Evolutionary conservation across 2,888 invertebrate genomes (phyloP), one percentile per base, ranked within the genome.

Genomic region (Dynastes maya): DNA sequence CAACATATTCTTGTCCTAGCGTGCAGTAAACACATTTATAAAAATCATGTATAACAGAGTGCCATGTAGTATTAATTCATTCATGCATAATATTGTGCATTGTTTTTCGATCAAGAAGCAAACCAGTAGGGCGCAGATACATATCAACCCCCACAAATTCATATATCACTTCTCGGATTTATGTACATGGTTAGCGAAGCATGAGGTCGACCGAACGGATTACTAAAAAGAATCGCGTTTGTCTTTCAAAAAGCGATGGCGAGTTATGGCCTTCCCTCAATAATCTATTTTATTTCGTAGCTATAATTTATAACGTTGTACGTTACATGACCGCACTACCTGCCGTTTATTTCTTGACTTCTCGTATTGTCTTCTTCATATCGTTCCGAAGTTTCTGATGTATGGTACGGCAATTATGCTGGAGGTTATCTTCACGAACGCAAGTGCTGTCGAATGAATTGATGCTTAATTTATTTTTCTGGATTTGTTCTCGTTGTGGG

Each of bases 271-370:
- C 72, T 37, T 61, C 72, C 27, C 40, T 61, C 72, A 40, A 72
- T 72, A 72, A 72, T 72, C 72, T 72, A 72, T 72, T 72, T 58
- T 45, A 72, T 58, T 61, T 58, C 22, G 58, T 58, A 27, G 11
- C 40, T 13, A 45, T 49, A 27, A 68, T 68, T 68, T 68, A 68
- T 49, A 68, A 68, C 49, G 11, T 5, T 61, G 27, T 61, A 61
- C 49, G 68, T 27, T 68, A 22, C 68, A 49, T 45, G 49, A 49
- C 68, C 49, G 68, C 9, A 49, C 68, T 45, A n/a, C 67, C 67
- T 67, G 67, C 65, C 65, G 65, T 40, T 65, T 65, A 1, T 65
- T 40, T 13, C 40, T 16, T 1, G 45, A 45, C 45, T 16, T 45
- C 49, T 51, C 51, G 29, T 11, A 68, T 68, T 49, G 51, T 68